Evolutionary conservation across 2,888 invertebrate genomes (phyloP).

Genomic region (Notodonta dromedarius): DNA sequence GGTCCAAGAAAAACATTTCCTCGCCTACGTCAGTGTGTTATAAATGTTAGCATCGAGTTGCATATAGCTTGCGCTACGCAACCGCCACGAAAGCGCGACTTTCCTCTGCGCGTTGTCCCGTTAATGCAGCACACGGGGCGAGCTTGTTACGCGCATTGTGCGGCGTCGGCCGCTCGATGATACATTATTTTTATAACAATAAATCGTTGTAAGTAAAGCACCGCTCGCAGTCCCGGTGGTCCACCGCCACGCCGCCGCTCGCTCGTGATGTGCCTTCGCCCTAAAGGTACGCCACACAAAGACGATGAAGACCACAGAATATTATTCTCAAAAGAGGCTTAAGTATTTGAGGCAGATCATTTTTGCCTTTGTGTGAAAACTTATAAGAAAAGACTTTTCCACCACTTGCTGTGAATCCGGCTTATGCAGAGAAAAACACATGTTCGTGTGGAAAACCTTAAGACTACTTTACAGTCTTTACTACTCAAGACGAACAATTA

Average conservation of each 20-base stretch:
- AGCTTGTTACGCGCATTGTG: constrained; percentile 80
- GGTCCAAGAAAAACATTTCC: not conserved
- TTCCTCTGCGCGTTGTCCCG: constrained; percentile 53
- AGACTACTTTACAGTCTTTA: constrained; percentile 34
- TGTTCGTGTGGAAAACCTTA: constrained; percentile 8
- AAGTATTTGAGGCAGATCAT: not conserved
- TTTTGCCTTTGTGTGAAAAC: not conserved
- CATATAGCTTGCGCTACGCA: constrained; percentile 36
- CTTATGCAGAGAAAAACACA: too few relatives aligned
- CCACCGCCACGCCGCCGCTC: constrained; percentile 50
- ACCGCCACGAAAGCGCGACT: constrained; percentile 34
- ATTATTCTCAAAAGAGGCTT: not conserved
- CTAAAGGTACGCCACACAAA: constrained; percentile 1
- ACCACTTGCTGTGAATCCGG: too few relatives aligned
- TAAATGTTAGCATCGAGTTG: constrained; percentile 9
- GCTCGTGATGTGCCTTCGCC: constrained; percentile 36
- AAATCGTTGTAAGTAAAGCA: constrained; percentile 82
- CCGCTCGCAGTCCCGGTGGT: constrained; percentile 74
- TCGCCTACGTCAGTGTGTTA: not conserved
- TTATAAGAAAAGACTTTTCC: not conserved
- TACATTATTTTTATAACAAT: constrained; percentile 85
- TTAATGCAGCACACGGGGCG: constrained; percentile 66
- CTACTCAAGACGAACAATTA: constrained; percentile 29
- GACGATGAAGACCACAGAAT: not conserved
- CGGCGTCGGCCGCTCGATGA: constrained; percentile 70